phyloP scores from a whole-genome alignment of 2,888 invertebrate species.

The Eupithecia pulchellata region DNA sequence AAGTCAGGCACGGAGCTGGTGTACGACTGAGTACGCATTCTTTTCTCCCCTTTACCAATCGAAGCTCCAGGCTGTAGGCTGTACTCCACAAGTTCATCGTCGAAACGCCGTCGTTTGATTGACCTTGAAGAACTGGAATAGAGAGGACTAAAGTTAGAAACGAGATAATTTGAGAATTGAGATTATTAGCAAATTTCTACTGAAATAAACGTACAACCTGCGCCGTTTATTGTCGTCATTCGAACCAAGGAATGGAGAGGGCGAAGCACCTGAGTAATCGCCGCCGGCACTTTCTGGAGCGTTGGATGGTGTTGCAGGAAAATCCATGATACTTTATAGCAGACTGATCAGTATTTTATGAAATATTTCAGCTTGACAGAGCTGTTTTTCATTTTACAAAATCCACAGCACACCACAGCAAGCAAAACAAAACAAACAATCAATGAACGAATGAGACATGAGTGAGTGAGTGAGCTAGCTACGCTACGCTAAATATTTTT shows the following conservation, averaged over 20 bases:
- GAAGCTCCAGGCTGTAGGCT: constrained; percentile 88
- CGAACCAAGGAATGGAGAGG: constrained; percentile 66
- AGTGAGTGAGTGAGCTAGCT: too few relatives aligned
- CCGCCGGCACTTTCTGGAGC: constrained; percentile 70
- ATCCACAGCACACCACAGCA: background rate
- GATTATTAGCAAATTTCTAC: background rate
- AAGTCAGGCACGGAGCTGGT: constrained; percentile 83
- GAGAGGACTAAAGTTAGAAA: background rate
- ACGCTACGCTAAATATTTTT: too few relatives aligned
- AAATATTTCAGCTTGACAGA: background rate
- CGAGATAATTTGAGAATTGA: background rate
- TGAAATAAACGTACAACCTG: constrained; percentile 60
- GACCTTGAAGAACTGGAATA: constrained; percentile 94
- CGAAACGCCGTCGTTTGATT: constrained; percentile 97
- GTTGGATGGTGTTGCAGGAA: constrained; percentile 74
- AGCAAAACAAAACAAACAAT: constrained; percentile 1
- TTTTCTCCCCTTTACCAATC: constrained; percentile 75
- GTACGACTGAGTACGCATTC: constrained; percentile 80
- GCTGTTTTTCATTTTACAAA: background rate
- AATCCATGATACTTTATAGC: constrained; percentile 65
- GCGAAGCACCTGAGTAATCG: constrained; percentile 69
- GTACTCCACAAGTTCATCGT: constrained; percentile 98
- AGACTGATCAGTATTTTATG: background rate
- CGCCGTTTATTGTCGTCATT: constrained; percentile 80
- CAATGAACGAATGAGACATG: background rate